Percentiles rank a stretch among this genome's conserved stretches.
These are phyloP conservation scores for Cylindroiulus punctatus DNA, from an alignment of 2,888 invertebrate genomes.

Conservation along the genomic window DNA sequence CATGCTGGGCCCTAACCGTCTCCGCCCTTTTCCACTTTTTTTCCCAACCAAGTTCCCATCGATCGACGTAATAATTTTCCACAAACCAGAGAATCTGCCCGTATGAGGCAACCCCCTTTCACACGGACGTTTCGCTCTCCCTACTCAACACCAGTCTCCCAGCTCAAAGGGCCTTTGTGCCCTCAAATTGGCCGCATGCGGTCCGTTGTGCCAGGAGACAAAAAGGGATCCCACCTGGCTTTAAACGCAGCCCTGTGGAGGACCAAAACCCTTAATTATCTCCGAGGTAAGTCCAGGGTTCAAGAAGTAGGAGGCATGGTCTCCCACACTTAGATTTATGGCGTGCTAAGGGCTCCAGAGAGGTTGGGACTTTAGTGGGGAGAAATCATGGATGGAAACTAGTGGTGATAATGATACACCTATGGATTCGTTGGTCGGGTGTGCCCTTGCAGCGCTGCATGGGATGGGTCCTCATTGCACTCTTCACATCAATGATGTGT, in stretches of 20 bases:
- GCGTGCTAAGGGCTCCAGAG: not conserved
- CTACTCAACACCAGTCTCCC: conserved; percentile 23
- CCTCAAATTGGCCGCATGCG: conserved; percentile 28
- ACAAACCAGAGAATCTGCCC: conserved; percentile 4
- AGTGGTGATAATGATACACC: not conserved
- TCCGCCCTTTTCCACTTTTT: conserved; percentile 26
- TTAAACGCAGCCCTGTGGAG: conserved; percentile 4
- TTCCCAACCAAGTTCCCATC: not conserved
- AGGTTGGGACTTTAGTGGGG: not conserved
- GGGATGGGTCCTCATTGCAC: not conserved
- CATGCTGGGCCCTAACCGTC: conserved; percentile 42
- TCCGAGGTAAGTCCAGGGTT: not conserved
- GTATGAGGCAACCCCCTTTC: not conserved
- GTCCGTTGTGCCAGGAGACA: conserved; percentile 16
- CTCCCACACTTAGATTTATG: not conserved
- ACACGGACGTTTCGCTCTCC: not conserved
- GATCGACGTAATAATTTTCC: conserved; percentile 20
- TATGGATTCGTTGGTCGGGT: not conserved
- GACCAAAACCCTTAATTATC: conserved; percentile 20
- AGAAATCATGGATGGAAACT: not conserved
- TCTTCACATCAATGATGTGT: not conserved
- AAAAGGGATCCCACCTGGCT: conserved; percentile 27
- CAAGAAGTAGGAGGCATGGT: not conserved
- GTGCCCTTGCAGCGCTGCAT: not conserved
- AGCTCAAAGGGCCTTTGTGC: conserved; percentile 36